Evolutionary conservation across 2,888 invertebrate species (phyloP), one percentile per base, ranked within the genome.

Genomic region (Heliconius aoede): DNA sequence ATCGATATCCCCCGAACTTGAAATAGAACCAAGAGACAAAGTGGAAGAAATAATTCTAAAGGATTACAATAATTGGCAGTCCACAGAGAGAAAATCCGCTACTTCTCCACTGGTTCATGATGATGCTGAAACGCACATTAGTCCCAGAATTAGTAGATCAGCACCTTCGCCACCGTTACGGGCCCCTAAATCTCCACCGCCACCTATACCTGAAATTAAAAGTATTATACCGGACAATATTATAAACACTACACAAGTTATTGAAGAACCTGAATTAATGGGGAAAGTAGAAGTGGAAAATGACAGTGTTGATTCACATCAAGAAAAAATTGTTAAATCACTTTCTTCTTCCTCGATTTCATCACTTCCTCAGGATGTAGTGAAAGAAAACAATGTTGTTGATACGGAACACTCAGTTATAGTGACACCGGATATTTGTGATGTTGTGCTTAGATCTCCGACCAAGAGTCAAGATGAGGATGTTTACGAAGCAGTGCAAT

Each of bases 111-210:
- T 78, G 61, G 65, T 79, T 58, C 58, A 73, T 60, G 77, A 74
- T 28, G 36, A 69, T 51, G 64, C 32, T 32, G 77, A 77, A 32
- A 72, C 72, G n/a, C 74, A 75, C 73, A 65, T 73, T 69, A 67
- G 73, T 72, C 69, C 80, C 21, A 81, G 81, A 71, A 80, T 77
- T 77, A 78, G 81, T 76, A 83, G 77, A 72, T 76, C 78, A 15
- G 79, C 82, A 64, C 83, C 82, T 21, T 81, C 83, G 9, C 80
- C 83, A 26, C 82, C 82, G 9, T 67, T 80, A 80, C 87, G 87
- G 80, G 86, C 82, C 80, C 90, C 90, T 82, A 92, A 89, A 83
- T 88, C 91, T 32, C 90, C 88, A 58, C 86, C 92, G 51, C 91
- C 93, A 67, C 91, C 93, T 26, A 78, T 83, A 78, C 82, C 82